phyloP scores from a whole-genome alignment of 2,888 invertebrate genomes.

The Eucriotettix oculatus region DNA sequence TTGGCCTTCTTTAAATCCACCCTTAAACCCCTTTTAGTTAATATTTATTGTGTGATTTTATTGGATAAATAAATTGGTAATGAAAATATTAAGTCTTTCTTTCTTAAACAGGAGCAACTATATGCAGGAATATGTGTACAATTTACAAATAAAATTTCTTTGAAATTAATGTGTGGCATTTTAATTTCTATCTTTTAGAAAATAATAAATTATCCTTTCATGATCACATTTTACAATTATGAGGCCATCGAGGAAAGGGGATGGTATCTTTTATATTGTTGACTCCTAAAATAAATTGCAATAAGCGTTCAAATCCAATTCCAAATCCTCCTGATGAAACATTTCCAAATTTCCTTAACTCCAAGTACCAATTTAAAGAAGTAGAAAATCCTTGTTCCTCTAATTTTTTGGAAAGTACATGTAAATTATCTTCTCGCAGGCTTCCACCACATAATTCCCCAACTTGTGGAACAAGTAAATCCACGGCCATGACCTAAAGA shows the following conservation, averaged over 20 bases:
- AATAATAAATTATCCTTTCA: too few relatives aligned
- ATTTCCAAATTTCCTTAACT: conserved; percentile 74
- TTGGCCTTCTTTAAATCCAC: too few relatives aligned
- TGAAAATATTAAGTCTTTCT: too few relatives aligned
- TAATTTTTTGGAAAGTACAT: conserved; percentile 41
- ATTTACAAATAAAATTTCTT: too few relatives aligned
- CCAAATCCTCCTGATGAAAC: conserved; percentile 91
- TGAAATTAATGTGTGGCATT: too few relatives aligned
- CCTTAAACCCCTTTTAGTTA: too few relatives aligned
- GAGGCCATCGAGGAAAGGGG: conserved; percentile 89
- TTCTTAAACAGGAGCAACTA: too few relatives aligned
- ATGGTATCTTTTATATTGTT: conserved; percentile 85
- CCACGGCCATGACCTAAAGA: conserved; percentile 60
- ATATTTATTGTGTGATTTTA: too few relatives aligned
- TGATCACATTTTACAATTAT: conserved; percentile 41
- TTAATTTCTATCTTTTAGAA: too few relatives aligned
- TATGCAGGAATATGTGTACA: too few relatives aligned
- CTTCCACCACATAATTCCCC: conserved; percentile 95
- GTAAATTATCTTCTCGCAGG: conserved; percentile 66
- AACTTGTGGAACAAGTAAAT: conserved; percentile 71
- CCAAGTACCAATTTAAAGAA: conserved; percentile 70
- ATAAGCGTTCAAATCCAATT: conserved; percentile 81
- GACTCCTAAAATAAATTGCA: conserved; percentile 67
- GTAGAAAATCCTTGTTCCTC: conserved; percentile 24
- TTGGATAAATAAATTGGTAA: too few relatives aligned